Conservation (phyloP, 2,113 vertebrate genomes). For the Gasterosteus aculeatus region DNA sequence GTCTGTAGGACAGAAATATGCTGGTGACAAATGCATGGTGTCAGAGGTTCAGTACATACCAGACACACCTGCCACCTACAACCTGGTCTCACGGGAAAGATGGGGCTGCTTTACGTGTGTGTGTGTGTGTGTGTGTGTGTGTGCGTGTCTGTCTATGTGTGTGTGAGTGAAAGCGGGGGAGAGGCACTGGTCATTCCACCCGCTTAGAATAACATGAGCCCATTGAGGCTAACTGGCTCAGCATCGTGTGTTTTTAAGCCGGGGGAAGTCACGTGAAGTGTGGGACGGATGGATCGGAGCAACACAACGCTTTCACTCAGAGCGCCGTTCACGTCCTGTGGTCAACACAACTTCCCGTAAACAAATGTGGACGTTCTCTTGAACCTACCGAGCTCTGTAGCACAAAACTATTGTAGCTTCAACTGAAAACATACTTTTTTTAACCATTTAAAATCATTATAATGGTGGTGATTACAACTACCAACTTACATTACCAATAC, state of each 20-base stretch:
- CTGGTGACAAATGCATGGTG: not conserved
- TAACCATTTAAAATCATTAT: not conserved
- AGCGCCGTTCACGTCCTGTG: too few species aligned
- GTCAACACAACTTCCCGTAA: too few species aligned
- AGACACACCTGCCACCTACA: constrained; percentile 30
- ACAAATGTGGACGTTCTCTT: too few species aligned
- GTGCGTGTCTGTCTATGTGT: not conserved
- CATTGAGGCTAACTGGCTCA: not conserved
- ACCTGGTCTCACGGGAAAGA: constrained; percentile 61
- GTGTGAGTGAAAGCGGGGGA: not conserved
- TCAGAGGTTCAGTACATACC: constrained; percentile 47
- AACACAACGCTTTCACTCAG: too few species aligned
- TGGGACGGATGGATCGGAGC: too few species aligned
- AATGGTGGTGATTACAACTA: not conserved
- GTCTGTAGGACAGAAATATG: constrained; percentile 30
- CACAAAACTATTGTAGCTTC: too few species aligned
- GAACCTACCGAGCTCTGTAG: too few species aligned
- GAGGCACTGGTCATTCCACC: constrained; percentile 9
- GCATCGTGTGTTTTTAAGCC: not conserved
- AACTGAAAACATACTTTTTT: too few species aligned
- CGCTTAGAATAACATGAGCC: not conserved
- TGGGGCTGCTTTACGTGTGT: constrained; percentile 14
- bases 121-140: constrained; percentile 3
- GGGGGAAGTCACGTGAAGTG: too few species aligned
- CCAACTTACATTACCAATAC: not conserved